These are phyloP conservation scores for Probaryconus sp. DNA, from an alignment of 1,140 invertebrate genomes.

Conservation along the genomic window DNA sequence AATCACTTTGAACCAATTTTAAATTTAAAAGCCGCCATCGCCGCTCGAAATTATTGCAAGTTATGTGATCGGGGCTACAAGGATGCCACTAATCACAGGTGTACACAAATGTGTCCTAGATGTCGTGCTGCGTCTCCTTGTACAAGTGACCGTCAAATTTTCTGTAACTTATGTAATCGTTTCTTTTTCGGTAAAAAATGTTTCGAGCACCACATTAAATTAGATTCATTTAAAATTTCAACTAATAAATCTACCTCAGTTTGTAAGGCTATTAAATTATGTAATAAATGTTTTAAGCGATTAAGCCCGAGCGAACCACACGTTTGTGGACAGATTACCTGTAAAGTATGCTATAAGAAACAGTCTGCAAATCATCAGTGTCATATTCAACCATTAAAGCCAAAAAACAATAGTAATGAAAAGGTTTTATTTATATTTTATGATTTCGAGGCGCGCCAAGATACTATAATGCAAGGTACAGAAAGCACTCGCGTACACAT, in stretches of 20 bases:
- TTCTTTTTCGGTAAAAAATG: constrained; percentile 3
- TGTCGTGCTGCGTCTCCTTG: neutral
- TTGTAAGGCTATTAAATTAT: constrained; percentile 1
- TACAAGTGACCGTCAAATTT: neutral
- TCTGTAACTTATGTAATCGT: constrained; percentile 7
- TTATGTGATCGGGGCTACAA: neutral
- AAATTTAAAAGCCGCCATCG: constrained; percentile 1
- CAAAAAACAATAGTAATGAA: neutral
- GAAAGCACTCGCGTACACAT: neutral
- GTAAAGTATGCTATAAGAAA: constrained; percentile 4
- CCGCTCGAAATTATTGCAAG: neutral
- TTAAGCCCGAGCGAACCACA: neutral
- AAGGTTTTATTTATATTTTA: constrained; percentile 27
- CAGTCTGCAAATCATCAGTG: neutral
- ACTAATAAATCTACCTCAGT: neutral
- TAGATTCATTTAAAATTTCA: neutral
- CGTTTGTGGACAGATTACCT: neutral
- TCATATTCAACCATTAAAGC: constrained; percentile 3
- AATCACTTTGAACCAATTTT: constrained; percentile 18
- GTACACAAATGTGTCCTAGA: neutral
- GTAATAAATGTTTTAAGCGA: constrained; percentile 1
- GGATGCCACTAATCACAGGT: neutral
- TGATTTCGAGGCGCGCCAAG: constrained; percentile 16
- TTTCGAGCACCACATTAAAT: constrained; percentile 6
- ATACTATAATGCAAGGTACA: neutral